These are phyloP conservation scores for Phymatocera aterrima DNA, from an alignment of 2,888 invertebrate genomes.

Conservation along the genomic window DNA sequence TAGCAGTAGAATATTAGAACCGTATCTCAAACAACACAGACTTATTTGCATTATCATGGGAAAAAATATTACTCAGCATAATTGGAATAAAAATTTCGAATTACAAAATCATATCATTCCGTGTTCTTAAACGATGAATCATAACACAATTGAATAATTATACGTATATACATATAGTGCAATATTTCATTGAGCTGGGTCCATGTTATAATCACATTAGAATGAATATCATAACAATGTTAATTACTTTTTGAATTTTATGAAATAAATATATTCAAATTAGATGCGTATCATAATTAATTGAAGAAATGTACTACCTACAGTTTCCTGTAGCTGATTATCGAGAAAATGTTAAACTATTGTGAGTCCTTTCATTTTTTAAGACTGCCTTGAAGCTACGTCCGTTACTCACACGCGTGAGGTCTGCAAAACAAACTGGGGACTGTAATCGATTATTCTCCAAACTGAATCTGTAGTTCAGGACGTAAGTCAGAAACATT, in stretches of 20 bases:
- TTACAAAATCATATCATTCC: not conserved
- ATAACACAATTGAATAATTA: not conserved
- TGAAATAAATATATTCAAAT: slow-evolving; percentile 21
- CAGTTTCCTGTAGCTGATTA: not conserved
- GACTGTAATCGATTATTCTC: no score
- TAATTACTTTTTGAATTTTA: slow-evolving; percentile 20
- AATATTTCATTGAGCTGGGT: not conserved
- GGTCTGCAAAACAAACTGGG: no score
- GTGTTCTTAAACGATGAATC: not conserved
- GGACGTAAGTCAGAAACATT: no score
- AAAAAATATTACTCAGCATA: no score
- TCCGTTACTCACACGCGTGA: no score
- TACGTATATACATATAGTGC: no score
- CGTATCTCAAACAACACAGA: no score
- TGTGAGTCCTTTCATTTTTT: not conserved
- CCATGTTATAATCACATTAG: not conserved
- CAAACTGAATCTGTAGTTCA: no score
- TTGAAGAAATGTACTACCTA: no score
- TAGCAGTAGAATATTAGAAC: no score
- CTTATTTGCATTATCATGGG: no score
- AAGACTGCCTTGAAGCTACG: no score
- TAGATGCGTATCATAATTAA: not conserved
- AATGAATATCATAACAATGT: slow-evolving; percentile 1
- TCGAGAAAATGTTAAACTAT: not conserved
- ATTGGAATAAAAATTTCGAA: not conserved